Percentiles rank a stretch among this genome's conserved stretches.
Conservation (phyloP, 2,888 invertebrate genomes). For the Shargacucullia verbasci region DNA sequence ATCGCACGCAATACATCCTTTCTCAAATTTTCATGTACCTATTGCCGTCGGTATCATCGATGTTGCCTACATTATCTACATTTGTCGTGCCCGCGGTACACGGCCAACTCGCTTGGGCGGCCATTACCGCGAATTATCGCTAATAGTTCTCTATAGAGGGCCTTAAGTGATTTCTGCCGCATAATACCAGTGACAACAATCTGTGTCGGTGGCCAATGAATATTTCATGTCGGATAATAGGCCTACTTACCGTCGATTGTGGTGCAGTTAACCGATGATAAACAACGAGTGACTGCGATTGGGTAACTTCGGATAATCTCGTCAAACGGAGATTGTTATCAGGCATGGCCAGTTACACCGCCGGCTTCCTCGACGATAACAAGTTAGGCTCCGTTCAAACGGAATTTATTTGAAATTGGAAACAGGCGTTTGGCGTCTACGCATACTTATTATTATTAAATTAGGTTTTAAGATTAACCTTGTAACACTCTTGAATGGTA, state of each 20-base stretch:
- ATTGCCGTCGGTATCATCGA: conserved; percentile 19
- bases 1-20: too few species aligned
- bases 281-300: conserved; percentile 46
- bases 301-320: conserved; percentile 52
- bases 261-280: conserved; percentile 65
- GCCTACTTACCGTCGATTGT: conserved; percentile 73
- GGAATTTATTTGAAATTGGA: conserved; percentile 16
- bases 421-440: background rate
- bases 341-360: conserved; percentile 10
- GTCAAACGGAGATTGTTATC: conserved; percentile 43
- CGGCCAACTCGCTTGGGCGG: conserved; percentile 56
- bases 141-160: conserved; percentile 68
- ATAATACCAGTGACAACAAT: conserved; percentile 84
- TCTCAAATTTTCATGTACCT: background rate
- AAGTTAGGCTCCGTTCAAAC: conserved; percentile 6
- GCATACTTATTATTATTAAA: too few species aligned
- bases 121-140: conserved; percentile 87
- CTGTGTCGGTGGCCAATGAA: conserved; percentile 81
- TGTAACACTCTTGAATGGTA: too few species aligned
- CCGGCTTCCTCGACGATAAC: conserved; percentile 25
- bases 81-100: conserved; percentile 66
- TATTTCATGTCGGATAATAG: conserved; percentile 82
- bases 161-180: conserved; percentile 80
- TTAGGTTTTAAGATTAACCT: too few species aligned
- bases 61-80: conserved; percentile 31